Percentiles rank a stretch among this genome's conserved stretches.
phyloP scores from a whole-genome alignment of 2,113 vertebrate species.

The Rana temporaria region DNA sequence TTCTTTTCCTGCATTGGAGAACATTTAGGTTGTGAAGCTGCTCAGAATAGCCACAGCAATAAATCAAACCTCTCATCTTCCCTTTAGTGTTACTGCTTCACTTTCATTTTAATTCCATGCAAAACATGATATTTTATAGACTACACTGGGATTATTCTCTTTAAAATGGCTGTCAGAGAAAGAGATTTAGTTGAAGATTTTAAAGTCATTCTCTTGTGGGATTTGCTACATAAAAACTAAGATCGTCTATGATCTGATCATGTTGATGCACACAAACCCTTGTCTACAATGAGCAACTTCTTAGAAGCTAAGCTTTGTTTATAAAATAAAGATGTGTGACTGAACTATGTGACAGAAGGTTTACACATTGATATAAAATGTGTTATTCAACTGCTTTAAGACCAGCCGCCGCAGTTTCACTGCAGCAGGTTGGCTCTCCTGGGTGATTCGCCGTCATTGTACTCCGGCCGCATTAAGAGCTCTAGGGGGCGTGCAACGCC shows the following conservation, averaged over 20 bases:
- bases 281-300: background rate
- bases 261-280: background rate
- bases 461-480: too few relatives aligned
- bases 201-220: slow-evolving; percentile 5
- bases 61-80: slow-evolving; percentile 51
- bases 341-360: too few relatives aligned
- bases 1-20: slow-evolving; percentile 33
- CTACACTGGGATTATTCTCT: slow-evolving; percentile 34
- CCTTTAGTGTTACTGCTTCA: slow-evolving; percentile 36
- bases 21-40: slow-evolving; percentile 48
- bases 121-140: slow-evolving; percentile 44
- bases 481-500: too few relatives aligned
- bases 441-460: too few relatives aligned
- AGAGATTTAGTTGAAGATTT: slow-evolving; percentile 16
- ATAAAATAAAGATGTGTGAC: too few relatives aligned
- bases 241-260: slow-evolving; percentile 11
- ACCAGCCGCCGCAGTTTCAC: too few relatives aligned
- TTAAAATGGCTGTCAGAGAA: slow-evolving; percentile 30
- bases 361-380: too few relatives aligned
- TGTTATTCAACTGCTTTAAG: too few relatives aligned
- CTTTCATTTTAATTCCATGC: slow-evolving; percentile 50
- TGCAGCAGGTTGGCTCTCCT: too few relatives aligned
- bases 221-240: slow-evolving; percentile 14
- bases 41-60: slow-evolving; percentile 44
- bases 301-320: too few relatives aligned